Evolutionary conservation across 53 echinoderm and acorn worm species (phyloP).

Genomic region (Echinarachnius parma): DNA sequence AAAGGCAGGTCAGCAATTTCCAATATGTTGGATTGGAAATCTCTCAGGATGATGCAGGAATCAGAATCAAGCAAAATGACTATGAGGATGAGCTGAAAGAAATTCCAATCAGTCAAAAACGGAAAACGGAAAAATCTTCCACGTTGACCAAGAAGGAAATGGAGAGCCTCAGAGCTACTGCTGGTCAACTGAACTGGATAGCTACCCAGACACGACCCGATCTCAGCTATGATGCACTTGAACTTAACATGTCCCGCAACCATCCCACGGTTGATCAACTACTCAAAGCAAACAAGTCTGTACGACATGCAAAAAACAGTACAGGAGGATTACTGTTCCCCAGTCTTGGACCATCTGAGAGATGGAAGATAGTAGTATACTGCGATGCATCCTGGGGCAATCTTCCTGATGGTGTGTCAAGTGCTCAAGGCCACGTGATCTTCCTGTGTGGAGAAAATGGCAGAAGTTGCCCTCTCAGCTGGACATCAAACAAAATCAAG

Average conservation of each 20-base stretch:
- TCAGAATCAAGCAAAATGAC: conserved; percentile 32
- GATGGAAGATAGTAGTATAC: conserved; percentile 38
- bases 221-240: conserved; percentile 53
- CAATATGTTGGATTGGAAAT: conserved; percentile 38
- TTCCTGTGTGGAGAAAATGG: conserved; percentile 26
- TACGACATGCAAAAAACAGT: conserved; percentile 14
- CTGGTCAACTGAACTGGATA: conserved; percentile 50
- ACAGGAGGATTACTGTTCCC: conserved; percentile 27
- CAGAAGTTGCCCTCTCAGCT: conserved; percentile 30
- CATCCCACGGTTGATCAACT: conserved; percentile 49
- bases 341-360: conserved; percentile 11
- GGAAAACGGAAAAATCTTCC: conserved; percentile 32
- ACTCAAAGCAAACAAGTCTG: conserved; percentile 41
- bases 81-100: conserved; percentile 40
- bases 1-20: conserved; percentile 27
- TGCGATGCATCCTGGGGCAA: conserved; percentile 66
- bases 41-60: conserved; percentile 14
- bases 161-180: conserved; percentile 33
- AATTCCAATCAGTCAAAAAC: conserved; percentile 2
- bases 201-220: conserved; percentile 50
- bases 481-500: conserved; percentile 53
- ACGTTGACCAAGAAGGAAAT: conserved; percentile 44
- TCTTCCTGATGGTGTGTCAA: conserved; percentile 54
- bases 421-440: conserved; percentile 54
- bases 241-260: conserved; percentile 47